Evolutionary conservation across 2,797 vertebrate genomes (phyloP).

Genomic region (Fistularia commersonii): DNA sequence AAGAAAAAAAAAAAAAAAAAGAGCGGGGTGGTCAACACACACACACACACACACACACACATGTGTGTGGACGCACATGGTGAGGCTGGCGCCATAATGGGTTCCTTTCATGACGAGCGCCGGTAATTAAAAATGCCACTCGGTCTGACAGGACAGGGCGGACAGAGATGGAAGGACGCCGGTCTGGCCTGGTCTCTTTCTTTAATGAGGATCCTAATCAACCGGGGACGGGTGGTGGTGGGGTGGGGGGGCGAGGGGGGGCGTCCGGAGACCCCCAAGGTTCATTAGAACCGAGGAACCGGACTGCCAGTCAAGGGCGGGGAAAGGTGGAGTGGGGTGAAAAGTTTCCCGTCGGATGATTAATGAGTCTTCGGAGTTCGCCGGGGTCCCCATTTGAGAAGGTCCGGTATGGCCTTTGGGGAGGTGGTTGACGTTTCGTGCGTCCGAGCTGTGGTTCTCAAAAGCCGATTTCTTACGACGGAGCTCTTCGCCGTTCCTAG

Average conservation of each 20-base stretch:
- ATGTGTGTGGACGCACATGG: slow-evolving; percentile 34
- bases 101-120: slow-evolving; percentile 54
- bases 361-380: too few species aligned
- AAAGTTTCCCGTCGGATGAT: too few species aligned
- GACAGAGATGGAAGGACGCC: slow-evolving; percentile 3
- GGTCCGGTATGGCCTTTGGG: too few species aligned
- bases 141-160: slow-evolving; percentile 41
- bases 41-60: slow-evolving; percentile 17
- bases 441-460: too few species aligned
- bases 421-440: too few species aligned
- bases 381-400: too few species aligned
- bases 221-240: too few species aligned
- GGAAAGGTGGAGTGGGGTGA: not conserved
- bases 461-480: too few species aligned
- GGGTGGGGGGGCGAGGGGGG: too few species aligned
- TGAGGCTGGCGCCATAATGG: too few species aligned
- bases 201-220: slow-evolving; percentile 77
- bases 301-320: slow-evolving; percentile 36
- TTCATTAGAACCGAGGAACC: slow-evolving; percentile 69
- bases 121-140: slow-evolving; percentile 70
- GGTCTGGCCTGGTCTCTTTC: slow-evolving; percentile 34
- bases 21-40: slow-evolving; percentile 7
- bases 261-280: slow-evolving; percentile 67
- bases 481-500: too few species aligned
- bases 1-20: slow-evolving; percentile 12